These are phyloP conservation scores for Nephila pilipes DNA, from an alignment of 1,140 invertebrate genomes.

Conservation along the genomic window DNA sequence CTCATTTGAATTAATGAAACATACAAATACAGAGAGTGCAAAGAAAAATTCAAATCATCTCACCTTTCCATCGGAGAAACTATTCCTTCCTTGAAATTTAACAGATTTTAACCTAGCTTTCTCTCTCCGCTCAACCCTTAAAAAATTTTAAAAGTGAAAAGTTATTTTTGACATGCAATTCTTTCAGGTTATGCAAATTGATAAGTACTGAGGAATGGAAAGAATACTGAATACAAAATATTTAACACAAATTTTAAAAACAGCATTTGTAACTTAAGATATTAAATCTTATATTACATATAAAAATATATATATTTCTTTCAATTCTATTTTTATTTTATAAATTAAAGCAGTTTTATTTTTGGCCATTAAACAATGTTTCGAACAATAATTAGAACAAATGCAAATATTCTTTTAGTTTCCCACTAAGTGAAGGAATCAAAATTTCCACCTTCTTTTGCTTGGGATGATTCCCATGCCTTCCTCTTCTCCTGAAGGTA, in stretches of 20 bases:
- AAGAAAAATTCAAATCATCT: constrained; percentile 42
- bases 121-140: constrained; percentile 93
- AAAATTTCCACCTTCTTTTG: constrained; percentile 82
- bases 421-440: too few species aligned
- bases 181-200: too few species aligned
- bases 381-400: too few species aligned
- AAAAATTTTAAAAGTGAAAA: neutral
- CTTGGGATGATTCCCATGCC: constrained; percentile 85
- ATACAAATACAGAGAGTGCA: neutral
- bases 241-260: too few species aligned
- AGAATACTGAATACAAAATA: too few species aligned
- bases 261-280: neutral
- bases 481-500: constrained; percentile 84
- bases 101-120: constrained; percentile 96
- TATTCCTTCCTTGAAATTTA: constrained; percentile 95
- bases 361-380: too few species aligned
- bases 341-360: too few species aligned
- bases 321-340: too few species aligned
- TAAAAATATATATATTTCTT: too few species aligned
- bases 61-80: constrained; percentile 85
- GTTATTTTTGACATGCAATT: too few species aligned
- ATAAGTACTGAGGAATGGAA: neutral
- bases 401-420: too few species aligned
- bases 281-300: too few species aligned
- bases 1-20: neutral